A percentile compares a stretch with the other conserved stretches of the same genome.
phyloP scores from a whole-genome alignment of 2,113 vertebrate genomes.

The Morphnarchus princeps region DNA sequence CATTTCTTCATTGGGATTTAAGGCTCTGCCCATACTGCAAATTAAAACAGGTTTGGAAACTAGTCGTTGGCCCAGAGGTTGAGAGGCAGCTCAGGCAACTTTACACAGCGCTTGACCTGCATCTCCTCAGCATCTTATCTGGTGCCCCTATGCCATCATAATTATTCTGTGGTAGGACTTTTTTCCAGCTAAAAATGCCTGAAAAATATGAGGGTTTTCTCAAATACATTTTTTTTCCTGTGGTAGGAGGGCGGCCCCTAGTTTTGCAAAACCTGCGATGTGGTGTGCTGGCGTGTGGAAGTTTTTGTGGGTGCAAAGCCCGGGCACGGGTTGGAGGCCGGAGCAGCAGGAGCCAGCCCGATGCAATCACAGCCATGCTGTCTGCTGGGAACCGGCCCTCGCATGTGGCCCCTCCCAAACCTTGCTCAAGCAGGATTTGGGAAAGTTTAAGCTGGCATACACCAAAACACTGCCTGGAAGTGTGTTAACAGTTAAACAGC shows the following conservation, averaged over 20 bases:
- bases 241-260: neutral
- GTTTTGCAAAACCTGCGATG: neutral
- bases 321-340: neutral
- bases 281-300: neutral
- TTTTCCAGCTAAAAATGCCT: neutral
- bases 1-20: neutral
- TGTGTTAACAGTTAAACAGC: neutral
- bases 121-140: neutral
- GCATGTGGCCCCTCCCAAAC: neutral
- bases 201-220: neutral
- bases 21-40: neutral
- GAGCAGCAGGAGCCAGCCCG: neutral
- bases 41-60: neutral
- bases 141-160: neutral
- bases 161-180: neutral
- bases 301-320: neutral
- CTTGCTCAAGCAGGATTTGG: neutral
- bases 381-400: neutral
- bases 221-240: neutral
- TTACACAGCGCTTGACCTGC: accelerated
- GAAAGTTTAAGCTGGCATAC: neutral
- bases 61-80: neutral
- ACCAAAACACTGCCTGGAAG: neutral
- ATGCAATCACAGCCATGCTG: neutral
- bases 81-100: neutral